phyloP scores from a whole-genome alignment of 1,140 invertebrate species.

The Archegozetes longisetosus region DNA sequence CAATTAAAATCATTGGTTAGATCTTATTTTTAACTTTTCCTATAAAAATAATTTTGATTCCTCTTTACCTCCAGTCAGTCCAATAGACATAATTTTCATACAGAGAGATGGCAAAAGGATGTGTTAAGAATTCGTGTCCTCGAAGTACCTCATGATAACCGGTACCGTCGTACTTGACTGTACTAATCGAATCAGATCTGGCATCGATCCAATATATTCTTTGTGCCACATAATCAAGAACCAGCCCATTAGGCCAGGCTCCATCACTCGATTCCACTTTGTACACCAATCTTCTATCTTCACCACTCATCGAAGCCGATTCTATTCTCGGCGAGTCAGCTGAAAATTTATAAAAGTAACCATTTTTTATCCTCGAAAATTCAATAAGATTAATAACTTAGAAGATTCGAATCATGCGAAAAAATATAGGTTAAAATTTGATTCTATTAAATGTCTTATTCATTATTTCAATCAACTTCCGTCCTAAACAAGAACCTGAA shows the following conservation, averaged over 20 bases:
- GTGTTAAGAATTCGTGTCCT: constrained; percentile 39
- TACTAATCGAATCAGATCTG: constrained; percentile 68
- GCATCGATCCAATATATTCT: constrained; percentile 52
- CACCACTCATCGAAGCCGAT: constrained; percentile 40
- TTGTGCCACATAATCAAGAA: constrained; percentile 40
- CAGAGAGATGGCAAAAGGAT: constrained; percentile 69
- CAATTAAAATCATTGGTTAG: too few species aligned
- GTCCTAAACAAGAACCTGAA: too few species aligned
- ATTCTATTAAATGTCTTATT: too few species aligned
- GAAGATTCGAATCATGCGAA: too few species aligned
- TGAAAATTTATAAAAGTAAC: too few species aligned
- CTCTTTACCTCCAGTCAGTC: constrained; percentile 92
- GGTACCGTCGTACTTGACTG: constrained; percentile 43
- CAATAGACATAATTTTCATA: constrained; percentile 76
- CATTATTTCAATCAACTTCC: too few species aligned
- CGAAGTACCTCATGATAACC: constrained; percentile 36
- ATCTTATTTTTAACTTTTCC: too few species aligned
- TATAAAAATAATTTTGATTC: too few species aligned
- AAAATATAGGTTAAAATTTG: too few species aligned
- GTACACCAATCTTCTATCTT: constrained; percentile 32
- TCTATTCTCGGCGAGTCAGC: constrained; percentile 39
- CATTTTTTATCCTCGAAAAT: too few species aligned
- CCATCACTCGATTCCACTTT: constrained; percentile 31
- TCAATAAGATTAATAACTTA: too few species aligned
- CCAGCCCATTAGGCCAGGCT: constrained; percentile 51